Evolutionary conservation across 2,113 vertebrate genomes (phyloP), one percentile per base, ranked within the genome.

Genomic region (Hymenochirus boettgeri): DNA sequence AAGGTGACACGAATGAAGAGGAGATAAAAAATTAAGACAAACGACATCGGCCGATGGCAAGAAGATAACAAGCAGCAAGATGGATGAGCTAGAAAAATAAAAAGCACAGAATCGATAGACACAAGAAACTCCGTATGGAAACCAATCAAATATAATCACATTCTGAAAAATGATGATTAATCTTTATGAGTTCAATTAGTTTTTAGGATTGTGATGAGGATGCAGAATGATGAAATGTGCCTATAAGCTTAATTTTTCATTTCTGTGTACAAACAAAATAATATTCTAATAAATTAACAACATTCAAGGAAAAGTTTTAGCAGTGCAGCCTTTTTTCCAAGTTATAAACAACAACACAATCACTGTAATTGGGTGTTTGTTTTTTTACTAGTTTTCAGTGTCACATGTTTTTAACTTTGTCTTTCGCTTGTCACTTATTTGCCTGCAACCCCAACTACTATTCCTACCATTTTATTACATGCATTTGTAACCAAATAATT

Each of bases 1-100:
- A 53, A 42, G 64, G 47, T 27, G 56, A 67, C 64, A 59, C 52
- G 64, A 52, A 59, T 55, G 64, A 67, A 67, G 64, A 46, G 33
- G 64, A 67, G 64, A 67, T 67, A 67, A 67, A 67, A 59, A 67
- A 67, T 67, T 52, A 67, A 67, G 64, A 67, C 64, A 67, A 67
- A 67, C 18, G 64, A 67, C 54, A 26, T 51, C 47, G 47, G 64
- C 56, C 47, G 56, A 59, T 67, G 56, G 64, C 64, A 67, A 67
- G 46, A 59, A 67, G 64, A 67, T 67, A 67, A 67, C 64, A 67
- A 67, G 64, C 64, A 67, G 29, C 21, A 67, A 67, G 64, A 67
- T 67, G 56, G 64, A 67, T 67, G 64, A 35, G 46, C 31, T 52
- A 39, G 46, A 67, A 59, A 22, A 19, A 25, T n/a, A 37, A 67